Percentiles rank a stretch among this genome's conserved stretches.
phyloP scores from a whole-genome alignment of 2,888 invertebrate genomes.

The Helicoverpa assulta region DNA sequence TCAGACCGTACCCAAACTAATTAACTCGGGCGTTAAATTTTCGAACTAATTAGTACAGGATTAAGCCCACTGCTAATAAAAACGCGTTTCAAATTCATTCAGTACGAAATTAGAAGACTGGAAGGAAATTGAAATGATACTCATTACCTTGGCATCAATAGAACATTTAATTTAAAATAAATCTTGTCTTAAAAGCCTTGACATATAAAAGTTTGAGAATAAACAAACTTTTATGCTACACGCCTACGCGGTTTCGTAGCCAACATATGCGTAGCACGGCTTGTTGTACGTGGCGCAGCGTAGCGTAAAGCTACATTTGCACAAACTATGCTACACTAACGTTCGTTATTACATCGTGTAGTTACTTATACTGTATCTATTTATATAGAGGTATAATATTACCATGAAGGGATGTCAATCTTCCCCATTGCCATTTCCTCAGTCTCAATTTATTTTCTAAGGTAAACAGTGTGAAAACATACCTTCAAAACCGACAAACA shows the following conservation, averaged over 20 bases:
- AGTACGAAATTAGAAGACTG: conserved; percentile 39
- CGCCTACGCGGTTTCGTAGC: conserved; percentile 54
- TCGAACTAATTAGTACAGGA: conserved; percentile 55
- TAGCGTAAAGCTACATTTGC: conserved; percentile 8
- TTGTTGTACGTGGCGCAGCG: conserved; percentile 47
- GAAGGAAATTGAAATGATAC: conserved; percentile 48
- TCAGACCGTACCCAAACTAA: conserved; percentile 50
- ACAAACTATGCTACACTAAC: neutral
- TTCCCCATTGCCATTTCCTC: neutral
- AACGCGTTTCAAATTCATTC: conserved; percentile 54
- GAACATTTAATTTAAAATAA: conserved; percentile 27
- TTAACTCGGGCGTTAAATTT: conserved; percentile 49
- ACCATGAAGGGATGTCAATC: neutral
- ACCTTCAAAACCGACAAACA: conserved; percentile 14
- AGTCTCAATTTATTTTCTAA: conserved; percentile 5
- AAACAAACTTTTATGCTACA: conserved; percentile 46
- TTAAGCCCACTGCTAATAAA: conserved; percentile 52
- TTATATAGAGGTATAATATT: neutral
- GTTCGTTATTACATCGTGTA: neutral
- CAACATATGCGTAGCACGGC: conserved; percentile 41
- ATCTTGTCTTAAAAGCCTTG: conserved; percentile 13
- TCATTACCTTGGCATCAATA: conserved; percentile 37
- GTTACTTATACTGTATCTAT: neutral
- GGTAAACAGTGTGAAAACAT: conserved; percentile 8
- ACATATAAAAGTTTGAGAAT: conserved; percentile 13